These are phyloP conservation scores for Notodonta ziczac DNA, from an alignment of 2,888 invertebrate genomes.

Conservation along the genomic window DNA sequence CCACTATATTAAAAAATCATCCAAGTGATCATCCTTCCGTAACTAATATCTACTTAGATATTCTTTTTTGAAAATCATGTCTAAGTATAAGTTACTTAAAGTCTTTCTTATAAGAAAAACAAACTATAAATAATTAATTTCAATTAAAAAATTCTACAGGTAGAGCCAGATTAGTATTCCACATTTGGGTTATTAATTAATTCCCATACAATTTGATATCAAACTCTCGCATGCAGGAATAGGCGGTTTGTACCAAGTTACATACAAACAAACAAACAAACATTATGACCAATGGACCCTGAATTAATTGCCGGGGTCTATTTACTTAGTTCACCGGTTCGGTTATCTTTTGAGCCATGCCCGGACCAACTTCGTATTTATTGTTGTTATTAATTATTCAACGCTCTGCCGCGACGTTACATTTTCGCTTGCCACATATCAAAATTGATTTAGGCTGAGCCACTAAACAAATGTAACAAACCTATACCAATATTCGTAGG, in stretches of 20 bases:
- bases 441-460: constrained; percentile 14
- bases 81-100: no score
- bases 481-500: not conserved
- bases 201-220: constrained; percentile 19
- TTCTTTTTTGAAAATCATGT: no score
- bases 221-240: constrained; percentile 43
- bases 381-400: constrained; percentile 57
- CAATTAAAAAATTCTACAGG: no score
- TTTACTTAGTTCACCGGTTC: constrained; percentile 74
- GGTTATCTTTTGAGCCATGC: constrained; percentile 79
- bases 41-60: no score
- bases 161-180: not conserved
- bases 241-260: constrained; percentile 56
- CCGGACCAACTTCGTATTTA: constrained; percentile 62
- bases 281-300: constrained; percentile 81
- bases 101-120: no score
- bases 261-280: constrained; percentile 78
- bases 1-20: no score
- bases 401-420: constrained; percentile 28
- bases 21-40: no score
- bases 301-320: constrained; percentile 78
- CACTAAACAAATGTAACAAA: constrained; percentile 8
- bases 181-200: not conserved
- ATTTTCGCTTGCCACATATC: constrained; percentile 25
- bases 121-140: no score